Evolutionary conservation across 2,888 invertebrate species (phyloP).

Genomic region (Cheilosia scutellata): DNA sequence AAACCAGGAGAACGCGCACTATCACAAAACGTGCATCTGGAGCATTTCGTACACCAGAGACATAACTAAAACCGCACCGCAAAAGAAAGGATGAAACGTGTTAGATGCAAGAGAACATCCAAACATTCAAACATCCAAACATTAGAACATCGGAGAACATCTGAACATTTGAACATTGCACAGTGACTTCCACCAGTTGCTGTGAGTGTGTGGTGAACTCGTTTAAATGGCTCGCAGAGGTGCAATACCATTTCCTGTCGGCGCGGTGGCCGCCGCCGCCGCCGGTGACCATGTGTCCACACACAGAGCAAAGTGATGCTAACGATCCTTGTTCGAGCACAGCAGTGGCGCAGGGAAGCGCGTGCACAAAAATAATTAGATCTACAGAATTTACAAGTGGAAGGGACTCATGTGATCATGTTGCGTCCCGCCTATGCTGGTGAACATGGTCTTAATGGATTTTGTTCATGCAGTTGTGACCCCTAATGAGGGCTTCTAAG

Average conservation of each 20-base stretch:
- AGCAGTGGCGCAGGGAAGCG: constrained; percentile 54
- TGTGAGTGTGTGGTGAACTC: constrained; percentile 52
- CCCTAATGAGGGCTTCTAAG: constrained; percentile 67
- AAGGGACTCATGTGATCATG: constrained; percentile 67
- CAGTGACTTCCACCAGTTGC: constrained; percentile 35
- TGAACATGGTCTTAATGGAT: constrained; percentile 72
- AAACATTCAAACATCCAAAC: constrained; percentile 36
- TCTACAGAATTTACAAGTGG: constrained; percentile 69
- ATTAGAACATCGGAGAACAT: constrained; percentile 22
- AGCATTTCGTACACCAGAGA: constrained; percentile 63
- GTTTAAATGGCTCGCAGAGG: constrained; percentile 68
- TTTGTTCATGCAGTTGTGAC: constrained; percentile 64
- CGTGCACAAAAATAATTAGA: constrained; percentile 75
- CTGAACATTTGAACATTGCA: constrained; percentile 32
- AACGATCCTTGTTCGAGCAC: constrained; percentile 70
- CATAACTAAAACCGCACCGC: constrained; percentile 64
- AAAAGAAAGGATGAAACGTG: constrained; percentile 60
- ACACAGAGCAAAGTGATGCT: constrained; percentile 62
- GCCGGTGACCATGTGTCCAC: constrained; percentile 56
- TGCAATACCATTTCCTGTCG: constrained; percentile 70
- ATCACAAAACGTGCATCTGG: constrained; percentile 74
- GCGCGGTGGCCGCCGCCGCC: constrained; percentile 1
- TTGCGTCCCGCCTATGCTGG: constrained; percentile 43
- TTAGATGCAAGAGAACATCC: constrained; percentile 40
- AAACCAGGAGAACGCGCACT: constrained; percentile 43